Conservation (phyloP, 2,888 invertebrate genomes). For the Archips crataeganus region DNA sequence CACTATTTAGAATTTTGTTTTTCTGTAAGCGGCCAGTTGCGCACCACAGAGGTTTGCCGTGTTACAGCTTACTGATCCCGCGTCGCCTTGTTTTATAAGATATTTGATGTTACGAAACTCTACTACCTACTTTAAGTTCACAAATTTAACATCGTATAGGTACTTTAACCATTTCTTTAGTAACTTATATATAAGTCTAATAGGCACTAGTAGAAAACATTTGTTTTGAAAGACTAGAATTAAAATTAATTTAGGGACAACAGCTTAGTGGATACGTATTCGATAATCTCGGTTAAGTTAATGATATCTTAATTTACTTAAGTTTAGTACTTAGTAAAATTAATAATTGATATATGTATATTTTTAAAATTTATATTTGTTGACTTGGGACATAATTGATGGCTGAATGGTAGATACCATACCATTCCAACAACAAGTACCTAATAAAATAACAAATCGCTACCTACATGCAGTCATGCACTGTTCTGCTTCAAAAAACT, state of each 20-base stretch:
- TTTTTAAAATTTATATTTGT: neutral
- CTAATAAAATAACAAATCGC: too few relatives aligned
- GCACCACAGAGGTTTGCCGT: too few relatives aligned
- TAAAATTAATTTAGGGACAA: neutral
- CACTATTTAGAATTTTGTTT: too few relatives aligned
- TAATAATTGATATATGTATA: neutral
- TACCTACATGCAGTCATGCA: too few relatives aligned
- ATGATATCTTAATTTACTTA: neutral
- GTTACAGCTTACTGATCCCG: too few relatives aligned
- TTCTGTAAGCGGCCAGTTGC: too few relatives aligned
- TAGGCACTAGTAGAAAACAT: neutral
- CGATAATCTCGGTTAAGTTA: neutral
- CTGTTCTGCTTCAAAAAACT: too few relatives aligned
- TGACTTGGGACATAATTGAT: neutral
- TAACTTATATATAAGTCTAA: neutral
- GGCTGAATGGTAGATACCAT: too few relatives aligned
- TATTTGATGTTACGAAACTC: neutral
- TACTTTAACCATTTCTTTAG: conserved; percentile 6
- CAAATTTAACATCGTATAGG: neutral
- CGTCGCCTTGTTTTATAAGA: neutral
- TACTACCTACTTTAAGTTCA: neutral
- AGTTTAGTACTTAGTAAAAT: neutral
- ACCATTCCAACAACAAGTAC: too few relatives aligned
- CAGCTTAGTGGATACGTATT: neutral
- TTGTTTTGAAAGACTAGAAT: neutral